Percentiles rank a stretch among this genome's conserved stretches.
phyloP scores from a whole-genome alignment of 2,888 invertebrate species.

The Andrena chrysosceles region DNA sequence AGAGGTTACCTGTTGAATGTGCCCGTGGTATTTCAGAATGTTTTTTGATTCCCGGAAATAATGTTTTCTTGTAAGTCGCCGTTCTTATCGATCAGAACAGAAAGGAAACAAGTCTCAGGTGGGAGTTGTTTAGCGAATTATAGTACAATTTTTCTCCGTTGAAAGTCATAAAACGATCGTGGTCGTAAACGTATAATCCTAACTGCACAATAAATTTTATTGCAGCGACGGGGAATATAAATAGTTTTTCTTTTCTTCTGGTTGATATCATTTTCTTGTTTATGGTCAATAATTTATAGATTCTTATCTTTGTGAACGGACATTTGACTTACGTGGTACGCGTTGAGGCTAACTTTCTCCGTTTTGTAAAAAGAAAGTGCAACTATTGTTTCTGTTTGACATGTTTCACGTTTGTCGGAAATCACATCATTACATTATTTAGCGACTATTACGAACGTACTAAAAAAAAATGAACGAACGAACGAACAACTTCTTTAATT shows the following conservation, averaged over 20 bases:
- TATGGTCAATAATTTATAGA: not conserved
- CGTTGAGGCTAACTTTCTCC: not conserved
- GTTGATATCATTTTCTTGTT: not conserved
- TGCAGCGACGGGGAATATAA: not conserved
- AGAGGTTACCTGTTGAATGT: not conserved
- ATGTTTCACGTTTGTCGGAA: too few species aligned
- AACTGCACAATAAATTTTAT: slow-evolving; percentile 20
- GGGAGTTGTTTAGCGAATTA: not conserved
- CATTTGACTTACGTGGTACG: not conserved
- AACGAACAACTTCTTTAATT: too few species aligned
- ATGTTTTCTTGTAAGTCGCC: not conserved
- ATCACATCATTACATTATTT: too few species aligned
- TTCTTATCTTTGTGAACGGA: not conserved
- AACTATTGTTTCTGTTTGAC: too few species aligned
- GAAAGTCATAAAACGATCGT: not conserved
- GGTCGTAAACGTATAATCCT: not conserved
- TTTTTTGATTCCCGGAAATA: not conserved
- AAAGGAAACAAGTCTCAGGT: not conserved
- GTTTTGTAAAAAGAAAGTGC: not conserved
- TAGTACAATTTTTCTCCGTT: slow-evolving; percentile 5
- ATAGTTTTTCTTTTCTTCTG: not conserved
- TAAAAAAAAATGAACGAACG: too few species aligned
- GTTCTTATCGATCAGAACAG: not conserved
- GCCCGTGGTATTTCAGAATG: not conserved
- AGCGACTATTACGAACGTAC: too few species aligned